phyloP scores from a whole-genome alignment of 2,113 vertebrate species.

The Otus sunia region DNA sequence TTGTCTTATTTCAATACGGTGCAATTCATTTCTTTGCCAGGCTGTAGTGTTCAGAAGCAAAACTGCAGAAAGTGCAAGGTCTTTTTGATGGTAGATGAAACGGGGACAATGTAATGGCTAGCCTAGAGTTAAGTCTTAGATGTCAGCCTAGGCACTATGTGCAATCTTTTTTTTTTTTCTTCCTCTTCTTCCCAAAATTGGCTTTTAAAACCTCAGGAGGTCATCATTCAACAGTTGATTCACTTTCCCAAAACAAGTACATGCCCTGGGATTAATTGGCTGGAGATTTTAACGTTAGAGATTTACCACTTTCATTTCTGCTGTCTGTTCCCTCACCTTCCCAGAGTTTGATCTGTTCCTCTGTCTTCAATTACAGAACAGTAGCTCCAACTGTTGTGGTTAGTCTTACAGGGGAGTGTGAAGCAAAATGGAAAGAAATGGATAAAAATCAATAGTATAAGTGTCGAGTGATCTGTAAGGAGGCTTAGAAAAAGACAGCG shows the following conservation, averaged over 20 bases:
- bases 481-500: background rate
- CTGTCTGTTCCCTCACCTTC: background rate
- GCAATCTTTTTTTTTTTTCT: background rate
- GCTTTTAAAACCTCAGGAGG: background rate
- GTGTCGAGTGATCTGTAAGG: background rate
- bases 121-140: background rate
- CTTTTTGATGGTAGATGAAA: background rate
- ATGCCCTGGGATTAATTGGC: background rate
- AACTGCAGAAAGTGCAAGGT: background rate
- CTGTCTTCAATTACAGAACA: constrained; percentile 15
- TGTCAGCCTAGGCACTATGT: background rate
- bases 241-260: background rate
- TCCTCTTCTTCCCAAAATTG: background rate
- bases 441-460: constrained; percentile 1
- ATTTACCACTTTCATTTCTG: background rate
- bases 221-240: background rate
- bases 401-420: background rate
- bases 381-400: background rate
- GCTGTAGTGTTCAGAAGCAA: background rate
- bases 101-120: background rate
- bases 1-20: background rate
- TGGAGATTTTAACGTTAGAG: background rate
- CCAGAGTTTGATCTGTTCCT: background rate
- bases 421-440: background rate
- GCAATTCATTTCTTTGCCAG: background rate